Evolutionary conservation across 2,888 invertebrate genomes (phyloP).

Genomic region (Dendrolimus houi): DNA sequence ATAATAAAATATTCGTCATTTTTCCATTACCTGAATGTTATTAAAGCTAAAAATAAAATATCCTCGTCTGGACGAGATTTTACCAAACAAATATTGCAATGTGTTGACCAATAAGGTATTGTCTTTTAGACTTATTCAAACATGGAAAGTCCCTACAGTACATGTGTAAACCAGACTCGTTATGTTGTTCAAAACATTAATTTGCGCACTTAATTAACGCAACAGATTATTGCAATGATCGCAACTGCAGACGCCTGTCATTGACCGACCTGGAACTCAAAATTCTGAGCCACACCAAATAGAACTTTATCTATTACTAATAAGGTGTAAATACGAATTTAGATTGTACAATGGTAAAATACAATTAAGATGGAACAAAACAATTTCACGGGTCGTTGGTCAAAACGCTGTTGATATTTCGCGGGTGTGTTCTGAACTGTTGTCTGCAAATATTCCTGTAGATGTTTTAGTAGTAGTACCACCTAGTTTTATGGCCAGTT

Average conservation of each 20-base stretch:
- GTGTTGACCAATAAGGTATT: too few relatives aligned
- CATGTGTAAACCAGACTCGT: constrained; percentile 1
- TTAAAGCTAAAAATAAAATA: too few relatives aligned
- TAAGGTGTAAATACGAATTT: neutral
- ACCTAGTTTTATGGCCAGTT: too few relatives aligned
- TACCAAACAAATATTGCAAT: too few relatives aligned
- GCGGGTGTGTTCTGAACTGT: constrained; percentile 1
- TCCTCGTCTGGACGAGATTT: too few relatives aligned
- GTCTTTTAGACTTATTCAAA: neutral
- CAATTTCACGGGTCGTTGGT: constrained; percentile 48
- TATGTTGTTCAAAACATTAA: constrained; percentile 5
- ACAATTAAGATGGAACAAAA: constrained; percentile 43
- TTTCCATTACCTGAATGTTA: too few relatives aligned
- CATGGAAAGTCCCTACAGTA: neutral
- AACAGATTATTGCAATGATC: constrained; percentile 45
- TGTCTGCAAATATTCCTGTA: neutral
- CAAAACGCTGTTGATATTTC: constrained; percentile 3
- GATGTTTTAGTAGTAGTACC: neutral
- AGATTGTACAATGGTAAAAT: constrained; percentile 21
- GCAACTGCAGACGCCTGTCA: constrained; percentile 55
- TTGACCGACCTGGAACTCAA: constrained; percentile 37
- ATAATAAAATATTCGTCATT: too few relatives aligned
- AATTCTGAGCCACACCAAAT: constrained; percentile 9
- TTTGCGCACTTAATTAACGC: constrained; percentile 34
- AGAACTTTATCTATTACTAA: neutral